Evolutionary conservation across 2,113 vertebrate genomes (phyloP), one percentile per base, ranked within the genome.

Genomic region (Arothron firmamentum): DNA sequence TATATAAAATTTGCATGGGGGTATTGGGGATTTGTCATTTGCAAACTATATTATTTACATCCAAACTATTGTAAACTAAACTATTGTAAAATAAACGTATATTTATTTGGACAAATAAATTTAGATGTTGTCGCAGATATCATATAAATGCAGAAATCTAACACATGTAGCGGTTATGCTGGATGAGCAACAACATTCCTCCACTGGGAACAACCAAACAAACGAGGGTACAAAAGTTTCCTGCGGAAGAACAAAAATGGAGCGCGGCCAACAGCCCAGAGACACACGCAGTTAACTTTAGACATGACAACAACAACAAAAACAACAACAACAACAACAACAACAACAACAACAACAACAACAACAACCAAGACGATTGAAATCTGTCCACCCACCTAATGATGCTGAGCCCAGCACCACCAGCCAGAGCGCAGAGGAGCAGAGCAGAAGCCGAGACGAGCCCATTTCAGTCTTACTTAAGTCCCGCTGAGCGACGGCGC

Each of bases 221-320:
- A 21, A 72, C 31, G 45, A 20, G 56, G 14, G 59, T 8, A n/a
- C 20, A 42, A 46, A 19, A 42, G 31, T 1, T 58, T 38, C 34
- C 34, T 38, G 34, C 12, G 55, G 45, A 15, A 53, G 51, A 81
- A 64, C 62, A 58, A 77, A 81, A 48, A 75, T 78, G 74, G 78
- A 79, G 71, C 49, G 34, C 4, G 52, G 18, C 28, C 19, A 17
- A 13, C 23, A 60, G 45, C 17, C 43, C 48, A 20, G n/a, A 68
- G 28, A 19, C 41, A 58, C 34, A 38, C 34, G 34, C 34, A 38
- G 34, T 31, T 31, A 67, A 62, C 41, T 58, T 42, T 60, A 47
- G 18, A 45, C n/a, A n/a, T 17, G 20, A 46, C 34, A 2, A 11
- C 19, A 46, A 4, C 20, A 60, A 57, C 46, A 66, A 48, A 23